These are phyloP conservation scores for Mizuhopecten yessoensis DNA, from an alignment of 1,140 invertebrate species.

Conservation along the genomic window DNA sequence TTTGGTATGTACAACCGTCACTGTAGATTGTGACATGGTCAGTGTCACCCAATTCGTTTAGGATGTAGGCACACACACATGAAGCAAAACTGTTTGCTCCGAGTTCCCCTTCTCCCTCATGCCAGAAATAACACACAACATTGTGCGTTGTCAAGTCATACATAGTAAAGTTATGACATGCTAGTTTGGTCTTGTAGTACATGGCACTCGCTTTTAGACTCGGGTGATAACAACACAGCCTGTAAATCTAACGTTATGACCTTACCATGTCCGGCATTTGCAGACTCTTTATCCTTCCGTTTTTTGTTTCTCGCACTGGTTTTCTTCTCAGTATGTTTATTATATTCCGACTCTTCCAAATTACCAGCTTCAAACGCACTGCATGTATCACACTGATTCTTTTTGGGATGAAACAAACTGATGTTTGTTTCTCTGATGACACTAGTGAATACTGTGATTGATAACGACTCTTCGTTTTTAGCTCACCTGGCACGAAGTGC, in stretches of 20 bases:
- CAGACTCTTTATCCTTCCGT: constrained; percentile 44
- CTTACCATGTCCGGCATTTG: background rate
- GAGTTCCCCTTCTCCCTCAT: constrained; percentile 44
- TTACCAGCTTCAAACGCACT: no score
- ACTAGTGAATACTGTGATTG: no score
- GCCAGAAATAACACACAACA: constrained; percentile 48
- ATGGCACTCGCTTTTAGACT: constrained; percentile 51
- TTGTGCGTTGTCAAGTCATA: constrained; percentile 1
- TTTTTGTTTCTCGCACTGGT: constrained; percentile 31
- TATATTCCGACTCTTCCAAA: no score
- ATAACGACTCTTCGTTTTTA: no score
- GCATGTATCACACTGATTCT: no score
- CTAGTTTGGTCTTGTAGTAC: constrained; percentile 59
- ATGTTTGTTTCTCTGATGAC: no score
- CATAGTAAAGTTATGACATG: constrained; percentile 49
- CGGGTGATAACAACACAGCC: constrained; percentile 50
- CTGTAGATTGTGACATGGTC: constrained; percentile 47
- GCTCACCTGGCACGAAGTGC: no score
- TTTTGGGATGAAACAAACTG: no score
- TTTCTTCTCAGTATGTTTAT: no score
- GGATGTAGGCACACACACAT: constrained; percentile 46
- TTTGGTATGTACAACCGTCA: constrained; percentile 61
- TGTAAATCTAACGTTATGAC: constrained; percentile 58
- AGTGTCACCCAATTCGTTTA: background rate
- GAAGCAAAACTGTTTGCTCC: constrained; percentile 46